phyloP scores from a whole-genome alignment of 2,113 vertebrate genomes.

The Tragelaphus imberbis region DNA sequence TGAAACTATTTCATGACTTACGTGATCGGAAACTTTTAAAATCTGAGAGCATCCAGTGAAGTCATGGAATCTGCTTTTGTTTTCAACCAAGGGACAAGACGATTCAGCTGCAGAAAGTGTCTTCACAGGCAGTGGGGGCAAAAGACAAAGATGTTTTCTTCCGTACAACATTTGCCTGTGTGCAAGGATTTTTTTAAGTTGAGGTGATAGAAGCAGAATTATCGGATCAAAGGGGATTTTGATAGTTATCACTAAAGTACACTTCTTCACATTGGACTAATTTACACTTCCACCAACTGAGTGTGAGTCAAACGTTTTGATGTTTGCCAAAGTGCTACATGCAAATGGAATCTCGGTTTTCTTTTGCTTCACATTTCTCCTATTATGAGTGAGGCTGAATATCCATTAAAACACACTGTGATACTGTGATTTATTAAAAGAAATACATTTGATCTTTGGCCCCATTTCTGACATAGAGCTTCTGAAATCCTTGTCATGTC shows the following conservation, averaged over 20 bases:
- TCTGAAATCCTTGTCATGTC: neutral
- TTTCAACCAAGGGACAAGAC: neutral
- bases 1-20: neutral
- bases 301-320: neutral
- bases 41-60: neutral
- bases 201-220: neutral
- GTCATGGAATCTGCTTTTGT: neutral
- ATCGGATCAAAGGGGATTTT: neutral
- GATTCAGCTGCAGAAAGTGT: neutral
- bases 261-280: neutral
- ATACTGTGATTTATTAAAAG: neutral
- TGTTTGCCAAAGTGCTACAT: neutral
- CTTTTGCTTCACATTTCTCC: neutral
- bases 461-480: neutral
- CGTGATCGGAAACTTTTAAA: neutral
- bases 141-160: neutral
- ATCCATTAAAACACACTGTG: neutral
- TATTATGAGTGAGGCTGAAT: neutral
- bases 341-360: neutral
- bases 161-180: neutral
- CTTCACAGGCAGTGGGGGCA: neutral
- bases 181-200: neutral
- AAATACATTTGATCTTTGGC: neutral
- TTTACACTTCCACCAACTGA: neutral
- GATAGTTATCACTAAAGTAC: neutral